phyloP scores from a whole-genome alignment of 2,113 vertebrate species.

The Microtus richardsoni region DNA sequence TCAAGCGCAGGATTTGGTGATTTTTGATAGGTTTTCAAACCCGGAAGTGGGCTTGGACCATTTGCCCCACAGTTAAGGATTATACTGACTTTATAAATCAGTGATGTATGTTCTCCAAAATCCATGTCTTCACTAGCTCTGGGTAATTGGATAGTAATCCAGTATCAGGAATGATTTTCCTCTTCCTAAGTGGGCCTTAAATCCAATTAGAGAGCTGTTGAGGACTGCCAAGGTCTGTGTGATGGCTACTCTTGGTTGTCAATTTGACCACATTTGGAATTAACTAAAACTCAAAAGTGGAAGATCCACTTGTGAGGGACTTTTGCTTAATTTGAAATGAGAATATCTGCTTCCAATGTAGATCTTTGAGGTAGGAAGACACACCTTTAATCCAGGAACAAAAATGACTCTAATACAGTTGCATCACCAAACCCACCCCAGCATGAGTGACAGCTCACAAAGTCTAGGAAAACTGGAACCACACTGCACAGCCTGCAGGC shows the following conservation, averaged over 20 bases:
- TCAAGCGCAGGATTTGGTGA: no score
- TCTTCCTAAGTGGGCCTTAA: no score
- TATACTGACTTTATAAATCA: background rate
- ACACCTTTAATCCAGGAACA: background rate
- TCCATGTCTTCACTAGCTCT: no score
- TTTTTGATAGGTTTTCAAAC: no score
- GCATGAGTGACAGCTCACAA: background rate
- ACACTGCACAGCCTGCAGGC: background rate
- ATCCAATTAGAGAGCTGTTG: no score
- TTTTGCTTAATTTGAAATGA: background rate
- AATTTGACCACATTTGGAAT: background rate
- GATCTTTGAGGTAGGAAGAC: no score
- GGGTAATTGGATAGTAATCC: no score
- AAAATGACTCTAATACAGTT: background rate
- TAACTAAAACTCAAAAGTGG: background rate
- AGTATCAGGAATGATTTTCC: no score
- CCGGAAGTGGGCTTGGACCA: no score
- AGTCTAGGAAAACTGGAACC: background rate
- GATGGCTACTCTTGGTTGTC: background rate
- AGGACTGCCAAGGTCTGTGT: background rate
- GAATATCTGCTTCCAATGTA: background rate
- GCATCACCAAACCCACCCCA: background rate
- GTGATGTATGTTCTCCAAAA: background rate
- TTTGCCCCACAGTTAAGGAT: background rate
- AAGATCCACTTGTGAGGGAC: background rate